Conservation (phyloP, 2,797 vertebrate genomes). For the Cossypha caffra region DNA sequence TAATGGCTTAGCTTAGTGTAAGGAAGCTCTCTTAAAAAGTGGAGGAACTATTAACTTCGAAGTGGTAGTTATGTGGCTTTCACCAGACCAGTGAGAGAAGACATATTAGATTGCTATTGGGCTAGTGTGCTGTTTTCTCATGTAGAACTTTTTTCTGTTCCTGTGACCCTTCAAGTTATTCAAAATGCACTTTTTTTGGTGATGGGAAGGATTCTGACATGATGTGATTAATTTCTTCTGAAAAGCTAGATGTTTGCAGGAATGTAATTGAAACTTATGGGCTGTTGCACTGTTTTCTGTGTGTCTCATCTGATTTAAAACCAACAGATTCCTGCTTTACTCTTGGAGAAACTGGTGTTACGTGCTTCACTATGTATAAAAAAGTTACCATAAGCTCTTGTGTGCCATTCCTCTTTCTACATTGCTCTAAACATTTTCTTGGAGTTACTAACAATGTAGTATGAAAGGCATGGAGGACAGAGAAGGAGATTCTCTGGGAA, state of each 20-base stretch:
- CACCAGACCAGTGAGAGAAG: background rate
- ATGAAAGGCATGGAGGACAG: background rate
- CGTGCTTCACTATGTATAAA: background rate
- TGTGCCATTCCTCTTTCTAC: background rate
- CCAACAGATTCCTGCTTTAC: background rate
- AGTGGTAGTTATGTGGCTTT: background rate
- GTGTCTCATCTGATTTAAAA: background rate
- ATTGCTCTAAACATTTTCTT: background rate
- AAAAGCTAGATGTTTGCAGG: background rate
- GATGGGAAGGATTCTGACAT: background rate
- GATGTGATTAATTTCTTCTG: background rate
- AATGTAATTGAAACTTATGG: background rate
- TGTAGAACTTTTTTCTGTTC: background rate
- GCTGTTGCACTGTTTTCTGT: background rate
- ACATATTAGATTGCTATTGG: background rate
- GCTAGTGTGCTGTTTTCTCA: background rate
- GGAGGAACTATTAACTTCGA: background rate
- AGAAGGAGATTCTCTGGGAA: background rate
- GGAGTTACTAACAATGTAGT: background rate
- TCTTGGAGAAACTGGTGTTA: background rate
- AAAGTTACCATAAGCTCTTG: background rate
- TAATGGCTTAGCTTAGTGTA: background rate
- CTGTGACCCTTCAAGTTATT: background rate
- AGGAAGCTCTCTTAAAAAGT: background rate
- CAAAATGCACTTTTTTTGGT: background rate